Evolutionary conservation across 2,888 invertebrate genomes (phyloP).

Genomic region (Eupithecia exiguata): DNA sequence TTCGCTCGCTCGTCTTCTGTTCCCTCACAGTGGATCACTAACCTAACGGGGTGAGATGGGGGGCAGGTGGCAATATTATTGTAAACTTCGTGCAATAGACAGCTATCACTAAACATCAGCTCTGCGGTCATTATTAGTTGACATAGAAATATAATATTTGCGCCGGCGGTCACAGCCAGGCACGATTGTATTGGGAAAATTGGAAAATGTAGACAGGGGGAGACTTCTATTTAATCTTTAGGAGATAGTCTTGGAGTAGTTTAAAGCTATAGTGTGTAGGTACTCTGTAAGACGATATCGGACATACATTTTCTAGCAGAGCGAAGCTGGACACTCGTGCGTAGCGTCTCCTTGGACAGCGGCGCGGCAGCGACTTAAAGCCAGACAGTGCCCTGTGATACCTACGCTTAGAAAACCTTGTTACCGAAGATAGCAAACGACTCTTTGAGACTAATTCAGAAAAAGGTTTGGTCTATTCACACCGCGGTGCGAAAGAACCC

Average conservation of each 20-base stretch:
- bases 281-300: not conserved
- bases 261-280: not conserved
- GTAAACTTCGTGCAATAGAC: conserved; percentile 46
- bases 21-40: not conserved
- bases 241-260: not conserved
- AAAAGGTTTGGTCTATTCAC: too few species aligned
- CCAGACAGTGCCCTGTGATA: too few species aligned
- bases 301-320: too few species aligned
- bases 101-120: conserved; percentile 39
- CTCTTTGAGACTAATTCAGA: too few species aligned
- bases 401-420: too few species aligned
- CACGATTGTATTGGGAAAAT: not conserved
- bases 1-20: not conserved
- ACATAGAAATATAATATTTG: conserved; percentile 15
- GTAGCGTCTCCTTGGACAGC: too few species aligned
- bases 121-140: conserved; percentile 32
- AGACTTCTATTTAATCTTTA: not conserved
- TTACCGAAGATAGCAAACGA: too few species aligned
- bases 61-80: conserved; percentile 43
- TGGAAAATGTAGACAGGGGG: not conserved
- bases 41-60: conserved; percentile 21
- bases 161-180: not conserved
- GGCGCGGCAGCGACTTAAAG: too few species aligned
- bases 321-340: too few species aligned
- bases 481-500: too few species aligned